Evolutionary conservation across 2,888 invertebrate genomes (phyloP).

Genomic region (Autographa pulchrina): DNA sequence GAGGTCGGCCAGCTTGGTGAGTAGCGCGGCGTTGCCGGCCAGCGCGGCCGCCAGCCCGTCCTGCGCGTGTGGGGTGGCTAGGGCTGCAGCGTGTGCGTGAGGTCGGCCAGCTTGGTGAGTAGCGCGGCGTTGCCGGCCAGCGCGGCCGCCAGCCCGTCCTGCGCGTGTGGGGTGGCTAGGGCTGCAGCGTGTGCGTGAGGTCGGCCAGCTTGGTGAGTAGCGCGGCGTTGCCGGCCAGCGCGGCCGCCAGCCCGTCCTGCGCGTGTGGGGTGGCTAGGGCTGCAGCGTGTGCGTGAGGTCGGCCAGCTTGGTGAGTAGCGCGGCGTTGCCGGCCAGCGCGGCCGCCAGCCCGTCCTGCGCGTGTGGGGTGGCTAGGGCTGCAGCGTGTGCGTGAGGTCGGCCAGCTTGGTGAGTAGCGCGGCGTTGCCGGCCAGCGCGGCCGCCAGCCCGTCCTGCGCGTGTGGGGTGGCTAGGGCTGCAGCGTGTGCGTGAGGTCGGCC

Average conservation of each 20-base stretch:
- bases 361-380: conserved; percentile 19
- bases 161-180: conserved; percentile 24
- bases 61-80: conserved; percentile 11
- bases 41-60: conserved; percentile 7
- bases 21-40: not conserved
- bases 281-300: conserved; percentile 54
- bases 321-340: conserved; percentile 66
- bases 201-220: conserved; percentile 11
- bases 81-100: conserved; percentile 38
- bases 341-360: conserved; percentile 55
- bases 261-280: conserved; percentile 26
- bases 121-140: conserved; percentile 38
- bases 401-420: conserved; percentile 66
- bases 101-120: conserved; percentile 35
- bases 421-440: conserved; percentile 38
- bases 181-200: conserved; percentile 69
- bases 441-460: conserved; percentile 72
- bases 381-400: conserved; percentile 49
- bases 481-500: not conserved
- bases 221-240: conserved; percentile 2
- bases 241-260: conserved; percentile 11
- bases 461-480: conserved; percentile 55
- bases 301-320: conserved; percentile 61
- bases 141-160: conserved; percentile 40
- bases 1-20: not conserved